These are phyloP conservation scores for Rhimphoctona megacephalus DNA, from an alignment of 2,888 invertebrate species.

Conservation along the genomic window DNA sequence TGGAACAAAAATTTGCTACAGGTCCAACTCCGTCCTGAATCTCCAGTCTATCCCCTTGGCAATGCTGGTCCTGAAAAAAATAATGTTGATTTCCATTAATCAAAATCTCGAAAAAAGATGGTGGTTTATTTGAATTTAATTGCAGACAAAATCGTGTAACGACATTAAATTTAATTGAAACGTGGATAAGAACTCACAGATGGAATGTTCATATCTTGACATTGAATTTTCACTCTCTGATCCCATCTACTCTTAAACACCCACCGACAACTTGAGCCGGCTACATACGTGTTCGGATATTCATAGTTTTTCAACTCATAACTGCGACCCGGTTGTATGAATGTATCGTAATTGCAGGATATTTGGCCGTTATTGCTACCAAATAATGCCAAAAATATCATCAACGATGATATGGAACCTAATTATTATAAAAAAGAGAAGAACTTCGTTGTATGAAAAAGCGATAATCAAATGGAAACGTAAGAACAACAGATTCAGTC, in stretches of 20 bases:
- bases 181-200: background rate
- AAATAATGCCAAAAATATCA: constrained; percentile 78
- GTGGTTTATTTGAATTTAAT: background rate
- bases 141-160: background rate
- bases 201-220: background rate
- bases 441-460: background rate
- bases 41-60: background rate
- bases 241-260: background rate
- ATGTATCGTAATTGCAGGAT: constrained; percentile 31
- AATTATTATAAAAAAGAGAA: constrained; percentile 69
- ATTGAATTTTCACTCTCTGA: background rate
- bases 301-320: constrained; percentile 72
- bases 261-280: background rate
- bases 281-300: constrained; percentile 80
- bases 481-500: background rate
- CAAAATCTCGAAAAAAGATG: background rate
- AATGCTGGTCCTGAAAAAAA: background rate
- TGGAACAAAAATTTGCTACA: constrained; percentile 67
- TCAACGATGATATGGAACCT: constrained; percentile 69
- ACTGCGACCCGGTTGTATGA: constrained; percentile 76
- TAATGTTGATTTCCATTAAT: background rate
- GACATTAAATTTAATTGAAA: background rate
- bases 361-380: constrained; percentile 69
- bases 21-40: background rate
- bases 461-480: background rate